phyloP scores from a whole-genome alignment of 2,888 invertebrate genomes.

The Lasioglossum figueresi region DNA sequence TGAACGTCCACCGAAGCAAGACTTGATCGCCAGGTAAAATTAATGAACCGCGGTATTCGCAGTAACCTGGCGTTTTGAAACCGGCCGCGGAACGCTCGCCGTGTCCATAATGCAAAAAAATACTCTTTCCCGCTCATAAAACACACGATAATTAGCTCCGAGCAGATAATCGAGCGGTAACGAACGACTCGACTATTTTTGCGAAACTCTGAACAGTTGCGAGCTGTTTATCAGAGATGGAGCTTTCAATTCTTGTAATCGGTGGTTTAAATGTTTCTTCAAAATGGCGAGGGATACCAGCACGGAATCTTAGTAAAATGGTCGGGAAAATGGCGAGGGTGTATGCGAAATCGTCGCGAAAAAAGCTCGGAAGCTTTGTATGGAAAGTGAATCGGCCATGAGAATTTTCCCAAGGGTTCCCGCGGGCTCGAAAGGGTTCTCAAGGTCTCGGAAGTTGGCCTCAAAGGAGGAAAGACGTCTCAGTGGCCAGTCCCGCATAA shows the following conservation, averaged over 20 bases:
- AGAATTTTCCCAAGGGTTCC: slow-evolving; percentile 59
- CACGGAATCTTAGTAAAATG: not conserved
- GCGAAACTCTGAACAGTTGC: not conserved
- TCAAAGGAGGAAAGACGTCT: not conserved
- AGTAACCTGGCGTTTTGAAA: slow-evolving; percentile 8
- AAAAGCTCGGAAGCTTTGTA: slow-evolving; percentile 34
- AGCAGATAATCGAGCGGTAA: not conserved
- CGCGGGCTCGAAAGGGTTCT: slow-evolving; percentile 10
- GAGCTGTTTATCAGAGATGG: not conserved
- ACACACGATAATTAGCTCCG: not conserved
- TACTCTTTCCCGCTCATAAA: not conserved
- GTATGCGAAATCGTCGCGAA: not conserved
- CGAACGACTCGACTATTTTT: not conserved
- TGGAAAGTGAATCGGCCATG: slow-evolving; percentile 36
- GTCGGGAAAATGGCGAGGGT: not conserved
- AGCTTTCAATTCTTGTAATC: not conserved
- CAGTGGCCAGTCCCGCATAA: slow-evolving; percentile 53
- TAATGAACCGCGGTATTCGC: slow-evolving; percentile 58
- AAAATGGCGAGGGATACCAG: not conserved
- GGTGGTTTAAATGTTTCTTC: not conserved
- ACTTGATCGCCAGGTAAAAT: slow-evolving; percentile 48
- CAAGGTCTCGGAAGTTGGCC: not conserved
- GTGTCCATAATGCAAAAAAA: slow-evolving; percentile 2
- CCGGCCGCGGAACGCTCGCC: not conserved
- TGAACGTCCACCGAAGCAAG: slow-evolving; percentile 44